Evolutionary conservation across 2,888 invertebrate species (phyloP), one percentile per base, ranked within the genome.

Genomic region (Papilio gigon): DNA sequence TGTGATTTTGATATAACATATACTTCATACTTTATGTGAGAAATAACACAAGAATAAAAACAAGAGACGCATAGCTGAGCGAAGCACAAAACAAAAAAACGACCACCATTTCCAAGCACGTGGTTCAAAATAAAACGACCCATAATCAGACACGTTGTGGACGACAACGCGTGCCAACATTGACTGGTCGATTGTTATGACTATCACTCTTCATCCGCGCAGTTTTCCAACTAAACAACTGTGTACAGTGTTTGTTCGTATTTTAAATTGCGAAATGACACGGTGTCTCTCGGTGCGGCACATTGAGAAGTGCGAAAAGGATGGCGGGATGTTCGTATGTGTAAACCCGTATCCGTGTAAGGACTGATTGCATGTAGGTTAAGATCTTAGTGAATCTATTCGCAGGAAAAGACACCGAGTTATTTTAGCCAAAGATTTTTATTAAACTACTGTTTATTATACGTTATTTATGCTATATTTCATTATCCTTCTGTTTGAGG

Each of bases 181-280:
- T 42, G 22, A 62, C 56, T 53, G 67, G 67, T 42, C 62, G 22
- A 27, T 27, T 50, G 14, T 56, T 67, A 59, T 53, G 42, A 56
- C 71, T 70, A 72, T 72, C 72, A 65, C 70, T 65, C 65, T 72
- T 71, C 69, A 71, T 62, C 37, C 56, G 56, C 27, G 66, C 8
- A 42, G 75, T 71, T 73, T 75, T 76, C 73, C 76, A 74, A 69
- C 73, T 71, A 70, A 61, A 64, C 25, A 14, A 60, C 40, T 70
- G 53, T 37, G 44, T 56, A 8, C 27, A 59, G 50, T 63, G 20
- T 22, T 62, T 61, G 65, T 59, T 25, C 58, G 25, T 60, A 60
- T 61, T 37, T 44, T 59, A 47, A 56, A 56, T 22, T 42, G 22
- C 47, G 25, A 47, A 67, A 44, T 59, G 67, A 65, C 74, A 73